Base-by-base conservation (phyloP, 2,888 invertebrate species). In the Eupithecia subfuscata region DNA sequence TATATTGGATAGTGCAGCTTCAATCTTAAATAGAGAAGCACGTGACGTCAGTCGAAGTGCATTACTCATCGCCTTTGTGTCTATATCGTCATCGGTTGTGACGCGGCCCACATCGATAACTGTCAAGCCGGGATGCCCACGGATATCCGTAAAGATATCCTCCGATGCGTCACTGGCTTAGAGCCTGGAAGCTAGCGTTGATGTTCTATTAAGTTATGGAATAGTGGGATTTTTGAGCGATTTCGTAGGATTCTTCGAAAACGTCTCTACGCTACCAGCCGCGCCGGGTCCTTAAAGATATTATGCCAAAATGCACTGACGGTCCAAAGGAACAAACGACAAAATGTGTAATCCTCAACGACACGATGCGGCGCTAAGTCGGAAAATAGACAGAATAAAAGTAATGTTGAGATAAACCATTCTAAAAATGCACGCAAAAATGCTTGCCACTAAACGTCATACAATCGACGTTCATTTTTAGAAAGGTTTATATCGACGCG, bases 141-240 rank as follows among this genome's bases (percentile, higher is more conserved):
- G 90, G 90, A 91, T 85, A 86, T 91, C 91, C 90, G 89, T 81
- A 88, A 77, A 91, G 90, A 91, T 87, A 88, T 92, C 91, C 91
- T 89, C 81, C 86, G 88, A 90, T 92, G 91, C 91, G 91, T 93
- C 94, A 92, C 87, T 85, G 86, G 82, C 84, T 81, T 84, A 83
- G 69, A 73, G 72, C 30, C 56, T 71, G 40, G 40, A 68, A 75
- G 73, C 43, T 40, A 68, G 48, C 64, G 67, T 30, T 22, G 67
- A 56, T 73, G 3, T 68, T 67, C 12, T 45, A 64, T 64, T 60
- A 73, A 52, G 75, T 77, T 74, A 43, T n/a, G 67, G 6, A 75
- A 71, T 70, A 67, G 37, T 37, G n/a, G 37, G 65, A 65, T n/a
- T 60, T 25, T 25, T 40, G 11, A n/a, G 11, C 2, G 22, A 34